A percentile compares a stretch with the other conserved stretches of the same genome.
Conservation (phyloP, 1,140 invertebrate species). For the Colletes latitarsis region DNA sequence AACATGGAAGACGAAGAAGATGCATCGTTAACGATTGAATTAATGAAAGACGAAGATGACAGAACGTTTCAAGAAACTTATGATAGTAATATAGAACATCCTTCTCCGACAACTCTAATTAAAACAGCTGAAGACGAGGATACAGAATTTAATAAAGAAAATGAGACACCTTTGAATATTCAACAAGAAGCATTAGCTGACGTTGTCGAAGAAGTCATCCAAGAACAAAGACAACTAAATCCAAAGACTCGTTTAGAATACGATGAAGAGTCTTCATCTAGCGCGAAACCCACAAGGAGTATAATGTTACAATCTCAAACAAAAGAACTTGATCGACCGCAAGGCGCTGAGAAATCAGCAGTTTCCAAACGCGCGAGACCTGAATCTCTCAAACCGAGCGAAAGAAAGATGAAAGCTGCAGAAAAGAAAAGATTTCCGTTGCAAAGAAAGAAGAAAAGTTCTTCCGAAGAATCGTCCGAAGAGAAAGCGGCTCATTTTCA, state of each 20-base stretch:
- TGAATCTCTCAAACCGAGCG: neutral
- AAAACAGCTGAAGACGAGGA: neutral
- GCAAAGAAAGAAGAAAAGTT: conserved; percentile 20
- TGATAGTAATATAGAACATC: neutral
- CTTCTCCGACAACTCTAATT: neutral
- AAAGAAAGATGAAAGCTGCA: neutral
- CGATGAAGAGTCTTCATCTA: neutral
- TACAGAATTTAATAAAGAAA: neutral
- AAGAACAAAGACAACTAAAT: neutral
- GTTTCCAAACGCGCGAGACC: neutral
- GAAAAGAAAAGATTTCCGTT: neutral
- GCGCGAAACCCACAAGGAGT: neutral
- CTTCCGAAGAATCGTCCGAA: conserved; percentile 27
- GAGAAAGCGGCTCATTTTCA: neutral
- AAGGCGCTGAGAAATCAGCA: neutral
- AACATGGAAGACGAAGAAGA: conserved; percentile 41
- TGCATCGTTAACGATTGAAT: neutral
- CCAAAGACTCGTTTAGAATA: neutral
- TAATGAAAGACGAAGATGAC: conserved; percentile 56
- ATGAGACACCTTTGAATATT: neutral
- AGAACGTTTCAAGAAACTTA: neutral
- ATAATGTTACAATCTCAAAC: neutral
- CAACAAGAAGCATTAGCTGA: neutral
- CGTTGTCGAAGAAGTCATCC: neutral
- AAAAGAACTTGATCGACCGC: neutral